Percentiles rank a stretch among this genome's conserved stretches.
These are phyloP conservation scores for Rhinolophus ferrumequinum DNA, from an alignment of 2,113 vertebrate species.

Conservation along the genomic window DNA sequence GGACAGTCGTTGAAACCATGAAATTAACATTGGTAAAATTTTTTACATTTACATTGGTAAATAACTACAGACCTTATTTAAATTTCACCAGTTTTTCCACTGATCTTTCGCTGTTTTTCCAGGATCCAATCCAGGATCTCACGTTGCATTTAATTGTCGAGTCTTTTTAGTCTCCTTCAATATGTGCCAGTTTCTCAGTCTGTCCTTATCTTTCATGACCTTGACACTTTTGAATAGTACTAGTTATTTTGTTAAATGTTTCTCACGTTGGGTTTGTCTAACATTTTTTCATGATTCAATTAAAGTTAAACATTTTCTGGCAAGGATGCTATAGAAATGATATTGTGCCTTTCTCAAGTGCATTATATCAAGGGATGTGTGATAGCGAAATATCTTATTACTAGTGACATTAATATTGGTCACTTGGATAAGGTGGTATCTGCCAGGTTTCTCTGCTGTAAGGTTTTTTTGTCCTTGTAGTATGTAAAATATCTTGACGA, in stretches of 20 bases:
- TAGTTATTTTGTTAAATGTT: neutral
- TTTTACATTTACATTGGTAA: neutral
- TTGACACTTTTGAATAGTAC: neutral
- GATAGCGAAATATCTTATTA: neutral
- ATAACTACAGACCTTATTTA: neutral
- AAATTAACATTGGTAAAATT: neutral
- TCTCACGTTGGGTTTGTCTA: neutral
- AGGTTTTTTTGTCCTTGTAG: neutral
- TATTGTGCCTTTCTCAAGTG: neutral
- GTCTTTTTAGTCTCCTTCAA: neutral
- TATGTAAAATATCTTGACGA: neutral
- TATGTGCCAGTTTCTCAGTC: neutral
- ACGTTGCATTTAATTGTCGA: neutral
- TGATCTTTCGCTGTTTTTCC: neutral
- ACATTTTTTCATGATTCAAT: neutral
- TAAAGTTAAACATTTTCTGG: neutral
- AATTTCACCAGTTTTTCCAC: neutral
- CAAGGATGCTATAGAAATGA: neutral
- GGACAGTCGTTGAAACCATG: neutral
- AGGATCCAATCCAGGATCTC: neutral
- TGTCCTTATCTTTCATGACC: neutral
- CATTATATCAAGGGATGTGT: neutral
- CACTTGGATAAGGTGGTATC: neutral
- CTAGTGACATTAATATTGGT: neutral
- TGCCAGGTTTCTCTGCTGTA: neutral